A percentile compares a stretch with the other conserved stretches of the same genome.
phyloP scores from a whole-genome alignment of 1,140 invertebrate species.

The Meteorus sp. region DNA sequence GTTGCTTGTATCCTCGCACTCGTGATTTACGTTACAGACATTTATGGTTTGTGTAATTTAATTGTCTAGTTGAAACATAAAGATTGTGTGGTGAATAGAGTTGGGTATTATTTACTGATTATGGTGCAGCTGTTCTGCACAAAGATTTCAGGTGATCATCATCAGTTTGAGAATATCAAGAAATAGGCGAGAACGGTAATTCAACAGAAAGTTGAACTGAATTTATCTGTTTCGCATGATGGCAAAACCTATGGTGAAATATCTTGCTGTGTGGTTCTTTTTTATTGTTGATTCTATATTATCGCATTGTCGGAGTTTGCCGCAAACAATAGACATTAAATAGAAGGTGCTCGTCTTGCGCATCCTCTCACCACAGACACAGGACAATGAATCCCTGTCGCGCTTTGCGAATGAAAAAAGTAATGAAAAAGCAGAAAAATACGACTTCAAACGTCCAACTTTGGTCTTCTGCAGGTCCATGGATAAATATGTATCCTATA shows the following conservation, averaged over 20 bases:
- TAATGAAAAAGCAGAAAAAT: slow-evolving; percentile 39
- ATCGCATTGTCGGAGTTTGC: too few relatives aligned
- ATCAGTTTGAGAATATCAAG: too few relatives aligned
- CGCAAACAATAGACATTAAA: slow-evolving; percentile 22
- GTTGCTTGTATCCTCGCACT: slow-evolving; percentile 22
- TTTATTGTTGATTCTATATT: slow-evolving; percentile 12
- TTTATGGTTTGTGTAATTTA: slow-evolving; percentile 48
- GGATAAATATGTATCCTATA: too few relatives aligned
- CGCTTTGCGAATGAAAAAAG: slow-evolving; percentile 26
- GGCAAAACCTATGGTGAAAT: too few relatives aligned
- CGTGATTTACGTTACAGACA: slow-evolving; percentile 39
- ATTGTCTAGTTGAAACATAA: slow-evolving; percentile 47
- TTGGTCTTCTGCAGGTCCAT: too few relatives aligned
- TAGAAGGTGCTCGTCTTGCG: slow-evolving; percentile 26
- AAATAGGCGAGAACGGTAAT: too few relatives aligned
- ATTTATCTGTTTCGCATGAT: too few relatives aligned
- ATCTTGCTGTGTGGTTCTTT: too few relatives aligned
- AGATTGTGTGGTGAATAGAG: slow-evolving; percentile 32
- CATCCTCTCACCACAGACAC: slow-evolving; percentile 17
- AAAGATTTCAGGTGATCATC: not conserved
- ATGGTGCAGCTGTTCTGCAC: not conserved
- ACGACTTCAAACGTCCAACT: slow-evolving; percentile 24
- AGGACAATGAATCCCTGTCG: slow-evolving; percentile 40
- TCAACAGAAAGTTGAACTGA: too few relatives aligned
- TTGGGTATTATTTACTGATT: not conserved